Evolutionary conservation across 2,888 invertebrate species (phyloP).

Genomic region (Galeruca laticollis): DNA sequence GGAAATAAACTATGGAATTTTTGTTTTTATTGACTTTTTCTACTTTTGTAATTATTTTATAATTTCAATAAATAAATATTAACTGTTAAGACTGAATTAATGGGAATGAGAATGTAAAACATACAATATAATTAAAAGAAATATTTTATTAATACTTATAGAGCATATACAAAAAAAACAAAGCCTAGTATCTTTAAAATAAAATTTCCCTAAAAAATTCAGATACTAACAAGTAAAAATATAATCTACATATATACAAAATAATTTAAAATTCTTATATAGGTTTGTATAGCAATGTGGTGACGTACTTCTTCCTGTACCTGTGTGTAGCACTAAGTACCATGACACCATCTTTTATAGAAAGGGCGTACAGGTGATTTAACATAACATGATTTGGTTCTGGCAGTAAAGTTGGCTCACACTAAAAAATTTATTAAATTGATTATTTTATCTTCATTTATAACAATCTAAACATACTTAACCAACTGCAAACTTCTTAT

Average conservation of each 20-base stretch:
- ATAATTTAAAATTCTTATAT: constrained; percentile 72
- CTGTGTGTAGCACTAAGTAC: constrained; percentile 98
- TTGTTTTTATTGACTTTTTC: too few relatives aligned
- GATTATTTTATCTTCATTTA: too few relatives aligned
- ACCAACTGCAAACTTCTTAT: too few relatives aligned
- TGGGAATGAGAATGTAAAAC: neutral
- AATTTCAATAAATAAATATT: too few relatives aligned
- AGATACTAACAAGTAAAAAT: constrained; percentile 25
- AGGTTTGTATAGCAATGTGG: constrained; percentile 97
- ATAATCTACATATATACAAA: constrained; percentile 22
- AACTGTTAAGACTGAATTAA: neutral
- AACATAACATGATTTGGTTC: constrained; percentile 99
- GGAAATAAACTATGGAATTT: too few relatives aligned
- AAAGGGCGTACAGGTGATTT: constrained; percentile 98
- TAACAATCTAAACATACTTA: too few relatives aligned
- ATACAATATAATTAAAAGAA: neutral
- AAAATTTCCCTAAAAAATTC: constrained; percentile 22
- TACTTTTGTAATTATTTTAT: too few relatives aligned
- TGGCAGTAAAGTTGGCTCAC: constrained; percentile 98
- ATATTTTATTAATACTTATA: constrained; percentile 26
- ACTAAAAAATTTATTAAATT: constrained; percentile 73
- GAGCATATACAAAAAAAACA: constrained; percentile 24
- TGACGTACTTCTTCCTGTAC: constrained; percentile 99
- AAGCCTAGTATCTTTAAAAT: constrained; percentile 34
- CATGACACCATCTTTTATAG: constrained; percentile 99